These are phyloP conservation scores for Patiria pectinifera DNA, from an alignment of 53 echinoderm and acorn worm species.

Conservation along the genomic window DNA sequence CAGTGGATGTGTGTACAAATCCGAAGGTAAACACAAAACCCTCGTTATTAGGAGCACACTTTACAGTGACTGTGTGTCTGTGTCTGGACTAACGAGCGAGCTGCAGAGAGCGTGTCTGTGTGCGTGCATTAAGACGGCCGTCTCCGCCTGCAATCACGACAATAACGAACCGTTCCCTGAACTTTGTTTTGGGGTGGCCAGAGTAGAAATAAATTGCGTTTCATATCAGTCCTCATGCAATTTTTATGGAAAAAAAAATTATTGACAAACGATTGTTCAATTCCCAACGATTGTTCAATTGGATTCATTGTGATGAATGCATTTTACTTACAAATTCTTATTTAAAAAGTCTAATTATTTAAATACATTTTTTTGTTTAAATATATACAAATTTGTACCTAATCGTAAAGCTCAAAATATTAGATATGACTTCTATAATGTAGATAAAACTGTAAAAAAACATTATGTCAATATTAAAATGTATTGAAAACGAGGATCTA, in stretches of 20 bases:
- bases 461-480: too few species aligned
- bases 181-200: conserved; percentile 14
- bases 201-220: background rate
- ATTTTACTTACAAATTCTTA: too few species aligned
- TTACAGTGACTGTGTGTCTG: background rate
- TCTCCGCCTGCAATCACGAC: background rate
- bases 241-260: background rate
- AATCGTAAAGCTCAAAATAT: too few species aligned
- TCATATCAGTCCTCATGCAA: background rate
- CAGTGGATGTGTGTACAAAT: background rate
- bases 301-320: too few species aligned
- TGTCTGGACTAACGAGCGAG: background rate
- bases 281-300: too few species aligned
- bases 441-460: too few species aligned
- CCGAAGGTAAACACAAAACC: background rate
- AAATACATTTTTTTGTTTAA: too few species aligned
- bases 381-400: too few species aligned
- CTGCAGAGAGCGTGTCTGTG: background rate
- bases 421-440: too few species aligned
- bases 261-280: background rate
- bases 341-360: too few species aligned
- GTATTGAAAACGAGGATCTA: too few species aligned
- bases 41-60: background rate
- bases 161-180: conserved; percentile 1
- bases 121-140: background rate